Evolutionary conservation across 2,888 invertebrate species (phyloP).

Genomic region (Luperina nickerlii): DNA sequence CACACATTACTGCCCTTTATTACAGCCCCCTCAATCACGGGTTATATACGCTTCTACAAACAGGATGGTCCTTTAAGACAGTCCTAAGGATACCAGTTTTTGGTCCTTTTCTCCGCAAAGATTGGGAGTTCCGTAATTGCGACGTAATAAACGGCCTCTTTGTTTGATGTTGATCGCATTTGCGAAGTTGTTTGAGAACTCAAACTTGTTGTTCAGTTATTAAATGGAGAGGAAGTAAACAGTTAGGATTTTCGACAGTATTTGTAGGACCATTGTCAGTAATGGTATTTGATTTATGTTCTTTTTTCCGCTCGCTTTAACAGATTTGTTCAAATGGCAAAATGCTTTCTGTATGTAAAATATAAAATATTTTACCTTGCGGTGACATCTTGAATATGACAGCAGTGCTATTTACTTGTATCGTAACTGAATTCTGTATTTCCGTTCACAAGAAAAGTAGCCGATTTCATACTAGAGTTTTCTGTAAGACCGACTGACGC

Average conservation of each 20-base stretch:
- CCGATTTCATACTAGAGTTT: constrained; percentile 23
- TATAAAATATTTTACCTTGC: background rate
- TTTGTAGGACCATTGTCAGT: background rate
- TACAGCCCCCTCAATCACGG: constrained; percentile 52
- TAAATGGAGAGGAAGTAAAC: constrained; percentile 6
- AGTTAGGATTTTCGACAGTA: background rate
- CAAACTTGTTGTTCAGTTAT: constrained; percentile 7
- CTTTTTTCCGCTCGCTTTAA: background rate
- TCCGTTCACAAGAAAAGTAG: constrained; percentile 26
- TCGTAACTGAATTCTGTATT: constrained; percentile 6
- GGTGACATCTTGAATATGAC: constrained; percentile 6
- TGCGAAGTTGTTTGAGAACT: constrained; percentile 25
- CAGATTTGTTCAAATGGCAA: background rate
- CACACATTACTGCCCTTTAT: constrained; percentile 52
- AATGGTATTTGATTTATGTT: background rate
- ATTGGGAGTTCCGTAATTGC: constrained; percentile 36
- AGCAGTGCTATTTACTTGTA: constrained; percentile 16
- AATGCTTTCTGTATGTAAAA: background rate
- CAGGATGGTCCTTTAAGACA: constrained; percentile 13
- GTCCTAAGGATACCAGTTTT: constrained; percentile 20
- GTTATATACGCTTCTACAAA: constrained; percentile 46
- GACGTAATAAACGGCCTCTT: constrained; percentile 29
- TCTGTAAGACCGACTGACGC: background rate
- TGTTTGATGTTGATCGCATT: constrained; percentile 45
- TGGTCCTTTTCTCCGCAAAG: constrained; percentile 32